Conservation (phyloP, 2,113 vertebrate genomes). For the Amia ocellicauda region DNA sequence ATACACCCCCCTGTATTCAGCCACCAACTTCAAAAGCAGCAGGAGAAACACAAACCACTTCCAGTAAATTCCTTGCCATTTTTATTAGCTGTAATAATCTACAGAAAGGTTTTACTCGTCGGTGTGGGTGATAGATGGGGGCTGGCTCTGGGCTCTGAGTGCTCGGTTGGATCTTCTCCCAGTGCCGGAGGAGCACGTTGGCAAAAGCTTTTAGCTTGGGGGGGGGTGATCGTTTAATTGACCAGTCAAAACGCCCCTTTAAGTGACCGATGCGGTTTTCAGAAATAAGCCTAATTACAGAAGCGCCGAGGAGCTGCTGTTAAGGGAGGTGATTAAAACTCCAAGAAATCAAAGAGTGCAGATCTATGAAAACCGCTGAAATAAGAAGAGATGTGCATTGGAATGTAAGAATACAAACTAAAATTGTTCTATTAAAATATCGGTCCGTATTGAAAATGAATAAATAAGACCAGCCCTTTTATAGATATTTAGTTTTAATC, state of each 20-base stretch:
- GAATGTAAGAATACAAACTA: too few relatives aligned
- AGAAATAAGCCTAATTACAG: background rate
- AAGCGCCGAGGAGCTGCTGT: too few relatives aligned
- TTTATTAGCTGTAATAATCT: conserved; percentile 27
- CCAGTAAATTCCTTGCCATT: conserved; percentile 38
- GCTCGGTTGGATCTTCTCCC: conserved; percentile 45
- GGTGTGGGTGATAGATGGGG: background rate
- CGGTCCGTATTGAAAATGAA: too few relatives aligned
- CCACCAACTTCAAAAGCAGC: conserved; percentile 30
- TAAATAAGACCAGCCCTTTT: too few relatives aligned
- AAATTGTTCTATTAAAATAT: too few relatives aligned
- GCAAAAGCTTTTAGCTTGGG: conserved; percentile 47
- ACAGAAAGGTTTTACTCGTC: conserved; percentile 29
- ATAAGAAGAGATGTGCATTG: too few relatives aligned
- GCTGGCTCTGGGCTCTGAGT: conserved; percentile 36
- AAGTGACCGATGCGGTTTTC: too few relatives aligned
- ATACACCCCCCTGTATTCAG: conserved; percentile 29
- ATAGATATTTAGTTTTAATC: too few relatives aligned
- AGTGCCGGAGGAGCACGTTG: conserved; percentile 43
- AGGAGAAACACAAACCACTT: conserved; percentile 27
- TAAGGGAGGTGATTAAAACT: too few relatives aligned
- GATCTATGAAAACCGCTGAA: too few relatives aligned
- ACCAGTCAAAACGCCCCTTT: background rate
- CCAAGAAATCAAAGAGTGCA: too few relatives aligned
- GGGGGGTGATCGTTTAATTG: conserved; percentile 37